Conservation (phyloP, 2,797 vertebrate species). For the Enteromius paludinosus region DNA sequence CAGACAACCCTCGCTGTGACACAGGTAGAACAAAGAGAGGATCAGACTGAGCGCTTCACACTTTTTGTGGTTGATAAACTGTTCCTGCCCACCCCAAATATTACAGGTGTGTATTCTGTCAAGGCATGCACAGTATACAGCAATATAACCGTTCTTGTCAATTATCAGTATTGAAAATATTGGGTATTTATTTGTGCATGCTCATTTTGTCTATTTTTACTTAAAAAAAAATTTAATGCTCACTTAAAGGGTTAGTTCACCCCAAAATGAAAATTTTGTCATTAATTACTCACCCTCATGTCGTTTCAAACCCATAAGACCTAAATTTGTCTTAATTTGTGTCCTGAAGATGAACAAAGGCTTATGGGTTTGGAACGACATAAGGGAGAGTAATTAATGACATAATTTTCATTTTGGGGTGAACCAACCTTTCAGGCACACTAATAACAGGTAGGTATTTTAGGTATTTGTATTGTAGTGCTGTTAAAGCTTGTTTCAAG, state of each 20-base stretch:
- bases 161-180: neutral
- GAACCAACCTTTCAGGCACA: no score
- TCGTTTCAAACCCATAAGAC: no score
- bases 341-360: no score
- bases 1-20: conserved; percentile 1
- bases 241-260: neutral
- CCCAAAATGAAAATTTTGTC: no score
- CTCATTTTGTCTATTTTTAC: neutral
- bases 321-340: no score
- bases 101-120: conserved; percentile 65
- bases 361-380: no score
- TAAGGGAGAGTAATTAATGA: no score
- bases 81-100: conserved; percentile 68
- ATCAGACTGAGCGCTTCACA: conserved; percentile 59
- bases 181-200: conserved; percentile 5
- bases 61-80: conserved; percentile 73
- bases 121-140: neutral
- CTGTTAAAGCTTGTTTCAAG: neutral
- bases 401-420: no score
- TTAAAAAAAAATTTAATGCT: neutral
- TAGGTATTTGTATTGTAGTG: neutral
- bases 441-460: neutral
- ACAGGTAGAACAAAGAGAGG: conserved; percentile 42
- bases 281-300: no score
- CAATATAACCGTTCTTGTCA: neutral